phyloP scores from a whole-genome alignment of 1,140 invertebrate species.

The Pomacea maculata region DNA sequence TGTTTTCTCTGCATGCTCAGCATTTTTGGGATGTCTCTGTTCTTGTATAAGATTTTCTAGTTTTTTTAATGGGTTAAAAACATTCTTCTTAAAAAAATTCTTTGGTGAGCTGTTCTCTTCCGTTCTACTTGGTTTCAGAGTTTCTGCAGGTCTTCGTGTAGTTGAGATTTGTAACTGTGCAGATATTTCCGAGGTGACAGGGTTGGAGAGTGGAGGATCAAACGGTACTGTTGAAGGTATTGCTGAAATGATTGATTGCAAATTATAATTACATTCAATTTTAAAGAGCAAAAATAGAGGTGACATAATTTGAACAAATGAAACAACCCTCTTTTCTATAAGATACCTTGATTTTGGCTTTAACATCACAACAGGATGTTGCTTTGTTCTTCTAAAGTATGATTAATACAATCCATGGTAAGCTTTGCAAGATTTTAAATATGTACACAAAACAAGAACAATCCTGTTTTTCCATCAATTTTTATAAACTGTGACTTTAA shows the following conservation, averaged over 20 bases:
- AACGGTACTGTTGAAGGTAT: background rate
- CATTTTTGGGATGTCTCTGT: background rate
- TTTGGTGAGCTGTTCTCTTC: constrained; percentile 18
- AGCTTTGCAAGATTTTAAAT: too few species aligned
- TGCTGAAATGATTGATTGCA: background rate
- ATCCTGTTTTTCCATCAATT: too few species aligned
- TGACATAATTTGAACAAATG: too few species aligned
- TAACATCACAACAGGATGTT: too few species aligned
- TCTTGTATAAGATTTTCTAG: constrained; percentile 25
- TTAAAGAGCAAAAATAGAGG: background rate
- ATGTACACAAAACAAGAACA: too few species aligned
- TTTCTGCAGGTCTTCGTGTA: background rate
- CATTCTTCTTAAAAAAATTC: constrained; percentile 40
- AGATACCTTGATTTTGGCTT: too few species aligned
- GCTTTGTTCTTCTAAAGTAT: too few species aligned
- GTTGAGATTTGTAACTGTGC: background rate
- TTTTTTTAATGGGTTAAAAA: constrained; percentile 44
- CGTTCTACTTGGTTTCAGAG: background rate
- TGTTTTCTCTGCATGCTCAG: too few species aligned
- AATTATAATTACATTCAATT: background rate
- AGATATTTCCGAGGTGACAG: background rate
- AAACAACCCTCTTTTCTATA: too few species aligned
- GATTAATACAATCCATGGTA: too few species aligned
- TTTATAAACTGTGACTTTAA: too few species aligned
- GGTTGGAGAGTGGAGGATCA: background rate